phyloP scores from a whole-genome alignment of 2,113 vertebrate species.

The Orientallactaga bullata region DNA sequence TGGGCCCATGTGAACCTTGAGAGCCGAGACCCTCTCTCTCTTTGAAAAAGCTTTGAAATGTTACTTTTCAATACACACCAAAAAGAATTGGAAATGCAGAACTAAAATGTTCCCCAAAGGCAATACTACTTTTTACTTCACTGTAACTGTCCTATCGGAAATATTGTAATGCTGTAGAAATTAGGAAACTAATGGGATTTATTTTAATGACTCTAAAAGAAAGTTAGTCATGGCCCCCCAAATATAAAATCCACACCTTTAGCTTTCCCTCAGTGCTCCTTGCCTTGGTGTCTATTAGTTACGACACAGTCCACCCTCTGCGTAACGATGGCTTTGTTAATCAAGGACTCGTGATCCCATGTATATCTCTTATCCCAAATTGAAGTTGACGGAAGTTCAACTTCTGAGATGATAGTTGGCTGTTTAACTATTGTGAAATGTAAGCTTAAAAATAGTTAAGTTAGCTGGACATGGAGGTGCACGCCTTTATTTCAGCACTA shows the following conservation, averaged over 20 bases:
- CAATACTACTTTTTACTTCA: neutral
- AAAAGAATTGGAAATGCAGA: neutral
- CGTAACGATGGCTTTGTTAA: neutral
- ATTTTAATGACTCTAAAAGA: slow-evolving; percentile 1
- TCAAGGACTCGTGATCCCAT: neutral
- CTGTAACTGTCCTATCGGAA: neutral
- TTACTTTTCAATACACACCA: neutral
- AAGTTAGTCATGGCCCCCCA: neutral
- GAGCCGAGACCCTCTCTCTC: neutral
- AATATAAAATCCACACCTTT: neutral
- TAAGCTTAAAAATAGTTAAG: neutral
- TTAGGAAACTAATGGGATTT: slow-evolving; percentile 48
- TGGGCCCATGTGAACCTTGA: neutral
- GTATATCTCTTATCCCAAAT: neutral
- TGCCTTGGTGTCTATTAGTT: neutral
- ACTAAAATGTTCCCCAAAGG: slow-evolving; percentile 16
- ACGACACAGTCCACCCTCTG: neutral
- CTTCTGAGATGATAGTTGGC: neutral
- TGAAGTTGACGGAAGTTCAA: neutral
- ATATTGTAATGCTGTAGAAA: neutral
- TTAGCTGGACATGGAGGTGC: too few relatives aligned
- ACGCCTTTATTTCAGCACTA: too few relatives aligned
- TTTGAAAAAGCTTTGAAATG: neutral
- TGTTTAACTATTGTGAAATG: neutral
- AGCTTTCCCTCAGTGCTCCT: neutral